Conservation (phyloP, 2,113 vertebrate species). For the Channa argus region DNA sequence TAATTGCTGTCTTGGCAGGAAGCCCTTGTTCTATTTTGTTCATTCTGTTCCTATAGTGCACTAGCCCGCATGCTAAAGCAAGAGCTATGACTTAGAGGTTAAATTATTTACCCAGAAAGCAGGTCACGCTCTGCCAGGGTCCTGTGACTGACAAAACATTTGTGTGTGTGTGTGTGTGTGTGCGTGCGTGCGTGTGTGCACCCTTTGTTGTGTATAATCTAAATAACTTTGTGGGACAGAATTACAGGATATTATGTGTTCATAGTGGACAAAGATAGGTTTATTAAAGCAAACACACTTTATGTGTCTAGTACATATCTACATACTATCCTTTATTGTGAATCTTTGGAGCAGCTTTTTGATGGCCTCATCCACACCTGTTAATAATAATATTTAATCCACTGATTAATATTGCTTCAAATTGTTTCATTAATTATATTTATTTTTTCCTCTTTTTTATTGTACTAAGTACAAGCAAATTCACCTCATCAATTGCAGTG, state of each 20-base stretch:
- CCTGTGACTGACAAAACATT: constrained; percentile 28
- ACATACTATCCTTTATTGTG: not conserved
- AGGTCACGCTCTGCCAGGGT: constrained; percentile 30
- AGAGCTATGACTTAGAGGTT: constrained; percentile 56
- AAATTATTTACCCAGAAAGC: constrained; percentile 65
- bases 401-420: no score
- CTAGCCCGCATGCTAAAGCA: constrained; percentile 46
- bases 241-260: constrained; percentile 3
- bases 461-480: not conserved
- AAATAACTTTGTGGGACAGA: not conserved
- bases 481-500: not conserved
- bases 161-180: not conserved
- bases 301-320: constrained; percentile 17
- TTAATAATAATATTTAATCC: not conserved
- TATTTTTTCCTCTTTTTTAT: not conserved
- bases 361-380: constrained; percentile 37
- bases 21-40: constrained; percentile 58
- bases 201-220: constrained; percentile 39
- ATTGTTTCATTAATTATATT: no score
- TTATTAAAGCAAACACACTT: not conserved
- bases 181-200: not conserved
- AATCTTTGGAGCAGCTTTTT: constrained; percentile 5
- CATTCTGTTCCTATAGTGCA: constrained; percentile 29
- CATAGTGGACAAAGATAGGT: constrained; percentile 2
- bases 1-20: constrained; percentile 69